A percentile compares a stretch with the other conserved stretches of the same genome.
Conservation (phyloP, 2,888 invertebrate genomes). For the Neria commutata region DNA sequence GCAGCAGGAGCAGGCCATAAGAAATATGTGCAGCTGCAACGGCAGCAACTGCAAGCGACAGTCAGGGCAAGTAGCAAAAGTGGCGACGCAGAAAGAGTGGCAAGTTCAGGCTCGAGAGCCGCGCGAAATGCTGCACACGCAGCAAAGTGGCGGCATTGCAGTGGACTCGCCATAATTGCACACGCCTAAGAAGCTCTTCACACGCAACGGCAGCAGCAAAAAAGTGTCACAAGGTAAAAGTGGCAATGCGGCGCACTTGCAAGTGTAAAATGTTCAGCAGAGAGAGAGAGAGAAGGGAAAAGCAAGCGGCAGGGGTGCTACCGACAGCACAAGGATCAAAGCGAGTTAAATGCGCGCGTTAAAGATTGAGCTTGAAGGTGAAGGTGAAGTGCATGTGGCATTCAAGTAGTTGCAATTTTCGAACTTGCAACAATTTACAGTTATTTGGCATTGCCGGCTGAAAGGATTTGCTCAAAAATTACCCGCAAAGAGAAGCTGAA, state of each 20-base stretch:
- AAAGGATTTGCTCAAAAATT: too few species aligned
- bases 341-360: background rate
- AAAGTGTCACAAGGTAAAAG: constrained; percentile 33
- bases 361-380: too few species aligned
- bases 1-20: constrained; percentile 16
- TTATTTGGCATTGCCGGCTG: too few species aligned
- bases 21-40: constrained; percentile 10
- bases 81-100: background rate
- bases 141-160: background rate
- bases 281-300: background rate
- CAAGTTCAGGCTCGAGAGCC: constrained; percentile 28
- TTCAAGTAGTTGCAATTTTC: too few species aligned
- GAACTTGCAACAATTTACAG: too few species aligned
- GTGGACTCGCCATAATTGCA: background rate
- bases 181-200: background rate
- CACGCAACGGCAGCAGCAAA: background rate
- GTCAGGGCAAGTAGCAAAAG: constrained; percentile 4
- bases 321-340: background rate
- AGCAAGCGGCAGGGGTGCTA: background rate
- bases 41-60: constrained; percentile 5
- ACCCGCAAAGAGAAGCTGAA: too few species aligned
- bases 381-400: too few species aligned
- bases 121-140: constrained; percentile 9
- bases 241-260: too few species aligned
- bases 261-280: background rate